These are phyloP conservation scores for Gadus macrocephalus DNA, from an alignment of 2,113 vertebrate genomes.

Conservation along the genomic window DNA sequence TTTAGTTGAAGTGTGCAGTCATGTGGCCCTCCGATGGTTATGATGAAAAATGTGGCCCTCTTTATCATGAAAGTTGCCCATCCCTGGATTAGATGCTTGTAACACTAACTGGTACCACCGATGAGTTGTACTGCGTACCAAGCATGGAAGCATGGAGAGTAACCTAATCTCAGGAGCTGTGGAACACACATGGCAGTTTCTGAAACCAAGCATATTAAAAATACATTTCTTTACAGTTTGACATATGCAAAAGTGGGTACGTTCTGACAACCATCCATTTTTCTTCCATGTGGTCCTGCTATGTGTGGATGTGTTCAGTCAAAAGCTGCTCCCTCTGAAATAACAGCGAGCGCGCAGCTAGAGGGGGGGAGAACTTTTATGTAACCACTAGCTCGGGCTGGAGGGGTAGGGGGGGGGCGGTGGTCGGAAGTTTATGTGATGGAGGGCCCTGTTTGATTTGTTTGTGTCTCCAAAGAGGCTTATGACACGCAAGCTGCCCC, in stretches of 20 bases:
- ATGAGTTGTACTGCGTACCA: too few species aligned
- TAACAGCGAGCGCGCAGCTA: conserved; percentile 57
- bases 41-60: too few species aligned
- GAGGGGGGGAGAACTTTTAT: conserved; percentile 61
- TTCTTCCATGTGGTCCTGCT: conserved; percentile 36
- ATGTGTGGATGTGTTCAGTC: conserved; percentile 60
- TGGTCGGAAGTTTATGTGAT: conserved; percentile 64
- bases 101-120: too few species aligned
- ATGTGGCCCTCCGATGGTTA: too few species aligned
- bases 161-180: too few species aligned
- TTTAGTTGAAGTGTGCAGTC: too few species aligned
- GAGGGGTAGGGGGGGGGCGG: background rate
- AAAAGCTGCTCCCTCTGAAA: conserved; percentile 54
- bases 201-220: background rate
- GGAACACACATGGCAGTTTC: conserved; percentile 3
- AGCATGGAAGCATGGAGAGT: too few species aligned
- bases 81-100: too few species aligned
- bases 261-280: conserved; percentile 55
- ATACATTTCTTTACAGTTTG: conserved; percentile 20
- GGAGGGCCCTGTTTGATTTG: conserved; percentile 70
- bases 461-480: conserved; percentile 72
- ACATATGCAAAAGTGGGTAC: conserved; percentile 45
- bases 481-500: conserved; percentile 67
- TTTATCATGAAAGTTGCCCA: too few species aligned
- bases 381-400: conserved; percentile 46